phyloP scores from a whole-genome alignment of 1,140 invertebrate genomes.

The Microplitis demolitor region DNA sequence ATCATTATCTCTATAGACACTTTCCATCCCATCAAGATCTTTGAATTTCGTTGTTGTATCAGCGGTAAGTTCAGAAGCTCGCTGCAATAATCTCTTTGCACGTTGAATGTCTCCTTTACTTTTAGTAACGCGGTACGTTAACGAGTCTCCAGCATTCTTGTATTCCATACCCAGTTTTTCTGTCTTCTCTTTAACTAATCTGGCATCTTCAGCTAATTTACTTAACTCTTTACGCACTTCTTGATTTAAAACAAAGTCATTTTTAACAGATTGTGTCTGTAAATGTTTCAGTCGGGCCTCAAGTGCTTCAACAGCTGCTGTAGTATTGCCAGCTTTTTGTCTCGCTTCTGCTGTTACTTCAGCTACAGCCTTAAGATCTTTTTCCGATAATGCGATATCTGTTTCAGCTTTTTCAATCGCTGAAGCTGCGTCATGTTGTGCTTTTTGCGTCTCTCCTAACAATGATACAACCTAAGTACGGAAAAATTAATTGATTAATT shows the following conservation, averaged over 20 bases:
- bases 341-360: slow-evolving; percentile 76
- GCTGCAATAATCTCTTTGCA: slow-evolving; percentile 73
- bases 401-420: slow-evolving; percentile 81
- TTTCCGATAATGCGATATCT: slow-evolving; percentile 77
- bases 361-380: slow-evolving; percentile 73
- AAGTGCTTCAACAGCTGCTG: slow-evolving; percentile 70
- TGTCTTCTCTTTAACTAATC: slow-evolving; percentile 63
- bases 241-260: slow-evolving; percentile 67
- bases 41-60: slow-evolving; percentile 77
- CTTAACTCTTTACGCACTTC: slow-evolving; percentile 66
- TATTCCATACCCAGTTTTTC: slow-evolving; percentile 65
- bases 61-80: slow-evolving; percentile 76
- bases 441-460: slow-evolving; percentile 72
- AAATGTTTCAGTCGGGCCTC: slow-evolving; percentile 72
- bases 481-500: background rate
- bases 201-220: slow-evolving; percentile 64
- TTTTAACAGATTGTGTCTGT: slow-evolving; percentile 77
- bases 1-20: slow-evolving; percentile 57
- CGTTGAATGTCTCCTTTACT: slow-evolving; percentile 72
- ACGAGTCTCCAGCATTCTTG: slow-evolving; percentile 63
- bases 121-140: slow-evolving; percentile 67
- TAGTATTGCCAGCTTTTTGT: slow-evolving; percentile 74
- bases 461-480: slow-evolving; percentile 59
- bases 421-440: slow-evolving; percentile 76
- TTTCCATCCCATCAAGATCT: slow-evolving; percentile 69